Evolutionary conservation across 2,113 vertebrate genomes (phyloP), one percentile per base, ranked within the genome.

Genomic region (Gavialis gangeticus): DNA sequence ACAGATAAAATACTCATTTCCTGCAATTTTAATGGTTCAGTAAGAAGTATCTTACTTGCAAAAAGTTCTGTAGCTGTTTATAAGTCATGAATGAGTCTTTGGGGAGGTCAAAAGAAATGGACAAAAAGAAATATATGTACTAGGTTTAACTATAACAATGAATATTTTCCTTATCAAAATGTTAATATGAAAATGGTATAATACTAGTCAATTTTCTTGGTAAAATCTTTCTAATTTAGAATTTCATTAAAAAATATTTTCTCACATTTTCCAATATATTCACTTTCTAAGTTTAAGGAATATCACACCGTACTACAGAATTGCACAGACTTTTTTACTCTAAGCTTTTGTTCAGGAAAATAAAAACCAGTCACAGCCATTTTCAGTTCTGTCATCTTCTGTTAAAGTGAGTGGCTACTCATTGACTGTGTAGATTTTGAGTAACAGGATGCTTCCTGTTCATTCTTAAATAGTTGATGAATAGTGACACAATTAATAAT

Each of bases 1-100:
- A 84, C 71, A 93, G 93, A 83, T 90, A 91, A 95, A 95, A 93
- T 84, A 89, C 46, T 22, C 19, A 63, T 86, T 97, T 94, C 59
- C 82, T 59, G 79, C 67, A 86, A 88, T 18, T 89, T 75, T 63
- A 96, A 83, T 92, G 64, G 28, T 91, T 91, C 19, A 18, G 14
- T 79, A 75, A 88, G 34, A 84, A 79, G 64, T 89, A 81, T 34
- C 75, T 89, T 80, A 76, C 46, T 83, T 92, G n/a, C 22, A 92
- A 77, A 94, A 95, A 78, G 60, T 90, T 89, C 14, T 59, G 69
- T 84, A 81, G 30, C 57, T 77, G 27, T 69, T 57, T 84, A 55
- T 46, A 87, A 89, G 79, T 66, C 77, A 55, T 66, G 64, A 88
- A 57, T 79, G 25, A 54, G 17, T 75, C 58, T 3, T 59, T 71